Conservation (phyloP, 2,113 vertebrate species). For the Oryzias woworae region DNA sequence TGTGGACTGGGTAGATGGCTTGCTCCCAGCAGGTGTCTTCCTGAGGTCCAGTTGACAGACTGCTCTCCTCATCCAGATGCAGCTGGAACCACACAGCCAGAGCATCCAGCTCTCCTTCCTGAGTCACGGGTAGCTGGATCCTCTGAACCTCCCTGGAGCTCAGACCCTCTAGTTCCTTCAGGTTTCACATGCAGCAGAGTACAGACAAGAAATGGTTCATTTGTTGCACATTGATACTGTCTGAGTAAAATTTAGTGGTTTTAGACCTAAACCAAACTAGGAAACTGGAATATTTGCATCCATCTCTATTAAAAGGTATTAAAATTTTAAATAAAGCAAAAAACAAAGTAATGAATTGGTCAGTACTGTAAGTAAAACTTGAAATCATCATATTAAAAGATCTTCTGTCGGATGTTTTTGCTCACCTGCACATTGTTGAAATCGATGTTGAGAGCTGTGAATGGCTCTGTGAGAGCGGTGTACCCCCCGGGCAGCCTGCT, state of each 20-base stretch:
- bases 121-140: conserved; percentile 75
- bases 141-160: conserved; percentile 76
- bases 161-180: conserved; percentile 90
- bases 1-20: conserved; percentile 92
- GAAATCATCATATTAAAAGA: neutral
- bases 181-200: neutral
- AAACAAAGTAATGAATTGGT: no score
- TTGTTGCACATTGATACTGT: neutral
- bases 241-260: neutral
- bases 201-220: neutral
- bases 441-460: conserved; percentile 86
- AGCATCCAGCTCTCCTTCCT: conserved; percentile 86
- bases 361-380: neutral
- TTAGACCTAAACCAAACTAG: no score
- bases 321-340: no score
- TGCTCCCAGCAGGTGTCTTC: conserved; percentile 98
- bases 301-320: no score
- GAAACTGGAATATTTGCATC: no score
- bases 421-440: conserved; percentile 91
- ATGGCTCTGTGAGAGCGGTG: conserved; percentile 83
- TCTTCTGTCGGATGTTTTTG: neutral
- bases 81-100: conserved; percentile 95
- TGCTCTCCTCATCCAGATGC: conserved; percentile 89
- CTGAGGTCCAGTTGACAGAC: conserved; percentile 88
- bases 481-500: conserved; percentile 89